These are phyloP conservation scores for Drosophila auraria DNA, from an alignment of 1,140 invertebrate genomes.

Conservation along the genomic window DNA sequence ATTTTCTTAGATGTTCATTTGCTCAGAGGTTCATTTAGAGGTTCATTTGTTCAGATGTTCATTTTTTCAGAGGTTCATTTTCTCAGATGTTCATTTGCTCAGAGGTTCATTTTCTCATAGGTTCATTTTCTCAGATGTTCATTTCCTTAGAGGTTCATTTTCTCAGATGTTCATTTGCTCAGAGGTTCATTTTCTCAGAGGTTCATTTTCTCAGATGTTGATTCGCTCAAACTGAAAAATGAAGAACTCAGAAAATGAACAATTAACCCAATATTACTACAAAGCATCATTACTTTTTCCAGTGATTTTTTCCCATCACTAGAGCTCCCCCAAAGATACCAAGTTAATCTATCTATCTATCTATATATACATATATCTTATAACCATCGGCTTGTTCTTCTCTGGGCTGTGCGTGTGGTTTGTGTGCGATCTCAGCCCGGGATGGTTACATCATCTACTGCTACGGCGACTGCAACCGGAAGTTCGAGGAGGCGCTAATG, in stretches of 20 bases:
- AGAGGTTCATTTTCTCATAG: background rate
- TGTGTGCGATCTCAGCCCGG: constrained; percentile 60
- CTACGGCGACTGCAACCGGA: constrained; percentile 85
- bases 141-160: background rate
- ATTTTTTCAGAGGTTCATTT: background rate
- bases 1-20: background rate
- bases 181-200: background rate
- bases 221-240: background rate
- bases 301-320: background rate
- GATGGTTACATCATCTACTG: constrained; percentile 85
- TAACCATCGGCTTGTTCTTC: constrained; percentile 10
- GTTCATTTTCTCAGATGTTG: background rate
- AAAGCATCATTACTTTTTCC: too few species aligned
- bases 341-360: constrained; percentile 1
- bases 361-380: constrained; percentile 10
- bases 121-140: background rate
- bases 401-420: constrained; percentile 40
- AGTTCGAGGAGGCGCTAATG: constrained; percentile 83
- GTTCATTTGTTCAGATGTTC: background rate
- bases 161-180: background rate
- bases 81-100: background rate
- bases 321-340: background rate
- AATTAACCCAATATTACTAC: too few species aligned
- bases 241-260: background rate
- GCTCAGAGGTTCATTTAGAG: background rate